These are phyloP conservation scores for Cryptophagus acutangulus DNA, from an alignment of 2,888 invertebrate species.

Conservation along the genomic window DNA sequence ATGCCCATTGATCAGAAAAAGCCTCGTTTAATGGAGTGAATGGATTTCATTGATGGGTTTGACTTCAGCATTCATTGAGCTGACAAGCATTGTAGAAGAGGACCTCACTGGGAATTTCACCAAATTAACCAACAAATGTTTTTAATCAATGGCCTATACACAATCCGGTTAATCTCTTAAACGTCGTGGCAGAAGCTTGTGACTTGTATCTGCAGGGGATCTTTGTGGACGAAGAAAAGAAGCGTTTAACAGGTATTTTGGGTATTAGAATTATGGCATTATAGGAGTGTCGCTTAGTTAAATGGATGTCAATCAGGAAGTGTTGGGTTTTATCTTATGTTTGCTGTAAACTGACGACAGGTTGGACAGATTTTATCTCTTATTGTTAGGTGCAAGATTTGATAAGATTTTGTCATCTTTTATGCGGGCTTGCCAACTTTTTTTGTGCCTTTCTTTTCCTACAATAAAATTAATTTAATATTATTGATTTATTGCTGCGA, in stretches of 20 bases:
- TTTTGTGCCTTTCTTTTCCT: too few species aligned
- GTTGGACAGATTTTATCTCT: slow-evolving; percentile 32
- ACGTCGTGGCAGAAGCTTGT: slow-evolving; percentile 37
- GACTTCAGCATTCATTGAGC: slow-evolving; percentile 35
- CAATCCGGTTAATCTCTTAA: slow-evolving; percentile 41
- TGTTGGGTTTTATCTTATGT: slow-evolving; percentile 31
- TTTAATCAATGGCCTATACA: slow-evolving; percentile 43
- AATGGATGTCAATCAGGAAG: slow-evolving; percentile 30
- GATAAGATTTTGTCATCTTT: too few species aligned
- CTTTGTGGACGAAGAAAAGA: slow-evolving; percentile 38
- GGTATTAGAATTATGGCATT: slow-evolving; percentile 34
- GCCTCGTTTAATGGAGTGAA: too few species aligned
- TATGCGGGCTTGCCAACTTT: too few species aligned
- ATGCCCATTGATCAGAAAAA: too few species aligned
- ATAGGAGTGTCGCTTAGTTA: slow-evolving; percentile 21
- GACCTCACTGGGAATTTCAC: slow-evolving; percentile 36
- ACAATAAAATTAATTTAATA: too few species aligned
- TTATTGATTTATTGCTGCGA: too few species aligned
- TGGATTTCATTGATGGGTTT: slow-evolving; percentile 25
- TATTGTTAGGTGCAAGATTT: too few species aligned
- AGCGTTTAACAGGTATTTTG: slow-evolving; percentile 43
- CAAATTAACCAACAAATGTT: slow-evolving; percentile 46
- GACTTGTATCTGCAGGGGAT: slow-evolving; percentile 38
- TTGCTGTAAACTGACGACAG: slow-evolving; percentile 38
- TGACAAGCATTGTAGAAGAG: slow-evolving; percentile 34